These are phyloP conservation scores for Drosophila pachea DNA, from an alignment of 1,140 invertebrate genomes.

Conservation along the genomic window DNA sequence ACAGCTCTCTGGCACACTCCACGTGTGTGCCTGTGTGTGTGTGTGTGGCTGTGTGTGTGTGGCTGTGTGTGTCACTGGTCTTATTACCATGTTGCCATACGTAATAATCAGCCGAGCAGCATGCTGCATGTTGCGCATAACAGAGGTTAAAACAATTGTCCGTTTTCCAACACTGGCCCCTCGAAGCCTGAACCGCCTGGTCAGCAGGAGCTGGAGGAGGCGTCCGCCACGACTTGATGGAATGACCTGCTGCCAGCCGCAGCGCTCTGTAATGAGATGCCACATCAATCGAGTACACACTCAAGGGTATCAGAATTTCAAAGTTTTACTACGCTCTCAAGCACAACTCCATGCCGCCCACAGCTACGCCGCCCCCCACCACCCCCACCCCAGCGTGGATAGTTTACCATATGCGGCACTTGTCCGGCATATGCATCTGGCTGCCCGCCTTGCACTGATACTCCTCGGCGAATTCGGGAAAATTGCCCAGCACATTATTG, in stretches of 20 bases:
- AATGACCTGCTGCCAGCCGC: too few species aligned
- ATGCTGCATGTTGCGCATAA: background rate
- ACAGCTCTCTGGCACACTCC: background rate
- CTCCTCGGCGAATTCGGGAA: conserved; percentile 61
- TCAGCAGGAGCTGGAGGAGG: too few species aligned
- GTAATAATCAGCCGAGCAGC: conserved; percentile 21
- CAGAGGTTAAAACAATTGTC: background rate
- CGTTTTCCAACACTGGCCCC: background rate
- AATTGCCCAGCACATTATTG: conserved; percentile 70
- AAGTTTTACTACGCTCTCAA: background rate
- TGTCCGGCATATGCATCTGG: conserved; percentile 58
- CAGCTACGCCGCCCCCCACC: too few species aligned
- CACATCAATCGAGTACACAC: background rate
- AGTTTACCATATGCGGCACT: conserved; percentile 68
- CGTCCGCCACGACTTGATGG: too few species aligned
- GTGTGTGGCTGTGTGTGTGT: conserved; percentile 2
- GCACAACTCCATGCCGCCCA: background rate
- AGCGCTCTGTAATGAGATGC: background rate
- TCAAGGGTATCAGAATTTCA: background rate
- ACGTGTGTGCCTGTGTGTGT: background rate
- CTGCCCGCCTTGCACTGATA: conserved; percentile 55
- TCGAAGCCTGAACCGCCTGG: too few species aligned
- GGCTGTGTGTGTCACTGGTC: background rate
- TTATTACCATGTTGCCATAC: conserved; percentile 18
- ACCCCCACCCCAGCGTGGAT: too few species aligned